A percentile compares a stretch with the other conserved stretches of the same genome.
phyloP scores from a whole-genome alignment of 2,797 vertebrate species.

The Uromys caudimaculatus region DNA sequence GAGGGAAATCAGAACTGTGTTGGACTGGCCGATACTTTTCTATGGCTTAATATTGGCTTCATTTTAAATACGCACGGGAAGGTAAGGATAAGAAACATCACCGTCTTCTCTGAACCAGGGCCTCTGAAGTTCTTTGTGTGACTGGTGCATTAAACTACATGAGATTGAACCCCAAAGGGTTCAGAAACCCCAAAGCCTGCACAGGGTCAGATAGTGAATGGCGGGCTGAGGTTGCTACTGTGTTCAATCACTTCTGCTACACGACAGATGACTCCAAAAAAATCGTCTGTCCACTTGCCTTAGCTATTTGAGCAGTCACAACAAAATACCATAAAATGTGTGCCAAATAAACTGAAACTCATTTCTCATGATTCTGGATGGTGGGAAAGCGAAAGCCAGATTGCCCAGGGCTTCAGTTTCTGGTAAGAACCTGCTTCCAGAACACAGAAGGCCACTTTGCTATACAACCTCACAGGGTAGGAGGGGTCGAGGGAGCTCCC shows the following conservation, averaged over 20 bases:
- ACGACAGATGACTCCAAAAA: background rate
- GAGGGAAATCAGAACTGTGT: background rate
- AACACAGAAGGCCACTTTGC: background rate
- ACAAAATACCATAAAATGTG: background rate
- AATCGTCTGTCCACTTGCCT: background rate
- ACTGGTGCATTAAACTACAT: no score
- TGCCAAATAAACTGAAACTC: background rate
- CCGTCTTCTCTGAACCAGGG: background rate
- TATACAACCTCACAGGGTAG: background rate
- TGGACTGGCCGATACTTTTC: background rate
- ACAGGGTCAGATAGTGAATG: background rate
- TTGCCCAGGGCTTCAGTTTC: background rate
- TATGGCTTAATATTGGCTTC: background rate
- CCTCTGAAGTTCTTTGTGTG: background rate
- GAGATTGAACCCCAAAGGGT: no score
- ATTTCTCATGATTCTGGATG: background rate
- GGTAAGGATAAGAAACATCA: background rate
- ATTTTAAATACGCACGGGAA: background rate
- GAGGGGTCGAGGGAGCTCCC: background rate
- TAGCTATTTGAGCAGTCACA: background rate
- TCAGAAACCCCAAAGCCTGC: no score
- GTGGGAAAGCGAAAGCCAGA: background rate
- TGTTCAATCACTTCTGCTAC: no score
- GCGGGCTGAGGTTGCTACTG: no score
- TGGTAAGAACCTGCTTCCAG: background rate